Base-by-base conservation (phyloP, 2,113 vertebrate genomes). In the Strigops habroptila region DNA sequence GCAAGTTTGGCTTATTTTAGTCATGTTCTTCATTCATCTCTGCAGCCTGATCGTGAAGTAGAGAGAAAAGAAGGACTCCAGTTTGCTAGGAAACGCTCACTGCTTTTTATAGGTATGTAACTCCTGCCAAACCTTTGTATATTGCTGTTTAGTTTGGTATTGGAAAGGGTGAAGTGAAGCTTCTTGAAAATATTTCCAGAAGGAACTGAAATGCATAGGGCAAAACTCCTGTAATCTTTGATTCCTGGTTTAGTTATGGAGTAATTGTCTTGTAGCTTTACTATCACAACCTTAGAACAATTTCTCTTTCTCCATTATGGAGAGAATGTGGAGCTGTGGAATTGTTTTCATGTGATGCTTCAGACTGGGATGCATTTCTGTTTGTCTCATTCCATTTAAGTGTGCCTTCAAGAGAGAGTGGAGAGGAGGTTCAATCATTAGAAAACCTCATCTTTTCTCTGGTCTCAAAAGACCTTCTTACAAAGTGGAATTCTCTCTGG, bases 101-200 rank as follows among this genome's bases (percentile, higher is more conserved):
- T 97, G 94, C 96, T 98, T 48, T 98, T 97, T 46, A 67, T 96
- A 91, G 95, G 97, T 97, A 86, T 43, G 97, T 75, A 68, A 43
- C 30, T 78, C 55, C 43, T 39, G 55, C n/a, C 51, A 78, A 25
- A 43, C 67, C 1, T n/a, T 23, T 39, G 4, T 5, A 0, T 8
- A 13, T 30, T 39, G 15, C 6, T 21, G 25, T 55, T 76, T 62
- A 4, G 74, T 69, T 67, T 70, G n/a, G 41, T 78, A 18, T 57
- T 65, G 28, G 33, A 35, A 30, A 75, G 39, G 1, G 2, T n/a
- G 51, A 79, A 30, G 14, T 65, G 51, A 88, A 91, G 31, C 31
- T 81, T 18, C 55, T 71, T 64, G 41, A 52, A 65, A 63, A 86
- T 48, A 30, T 80, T 88, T 73, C 39, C 33, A 28, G 73, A 52